These are phyloP conservation scores for Cataglyphis albicans DNA, from an alignment of 2,888 invertebrate genomes.

Conservation along the genomic window DNA sequence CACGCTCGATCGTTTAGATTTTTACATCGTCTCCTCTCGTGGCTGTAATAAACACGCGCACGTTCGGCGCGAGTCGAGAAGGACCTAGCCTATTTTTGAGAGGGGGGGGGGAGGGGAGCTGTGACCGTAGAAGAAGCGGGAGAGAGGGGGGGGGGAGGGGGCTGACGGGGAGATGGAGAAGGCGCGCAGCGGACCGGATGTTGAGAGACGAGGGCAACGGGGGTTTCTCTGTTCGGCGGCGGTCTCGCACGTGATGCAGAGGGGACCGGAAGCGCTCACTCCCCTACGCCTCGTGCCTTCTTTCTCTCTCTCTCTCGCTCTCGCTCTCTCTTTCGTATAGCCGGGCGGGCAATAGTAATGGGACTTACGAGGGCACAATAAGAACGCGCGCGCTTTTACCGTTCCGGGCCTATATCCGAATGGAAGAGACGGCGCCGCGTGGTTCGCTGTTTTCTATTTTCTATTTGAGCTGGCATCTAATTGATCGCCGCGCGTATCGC, in stretches of 20 bases:
- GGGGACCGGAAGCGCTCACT: slow-evolving; percentile 85
- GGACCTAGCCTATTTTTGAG: slow-evolving; percentile 84
- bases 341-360: slow-evolving; percentile 76
- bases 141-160: slow-evolving; percentile 66
- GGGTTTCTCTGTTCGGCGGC: slow-evolving; percentile 81
- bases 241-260: slow-evolving; percentile 86
- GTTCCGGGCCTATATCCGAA: slow-evolving; percentile 52
- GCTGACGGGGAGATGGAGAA: slow-evolving; percentile 68
- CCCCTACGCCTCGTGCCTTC: slow-evolving; percentile 79
- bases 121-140: slow-evolving; percentile 59
- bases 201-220: slow-evolving; percentile 70
- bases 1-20: background rate
- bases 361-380: slow-evolving; percentile 78
- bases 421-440: slow-evolving; percentile 2
- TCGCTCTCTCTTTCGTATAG: slow-evolving; percentile 66
- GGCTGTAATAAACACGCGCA: slow-evolving; percentile 28
- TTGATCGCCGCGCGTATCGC: slow-evolving; percentile 23
- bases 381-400: slow-evolving; percentile 70
- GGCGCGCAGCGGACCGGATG: slow-evolving; percentile 70
- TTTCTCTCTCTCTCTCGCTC: slow-evolving; percentile 64
- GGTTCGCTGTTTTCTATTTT: slow-evolving; percentile 47
- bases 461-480: slow-evolving; percentile 22
- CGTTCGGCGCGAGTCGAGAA: slow-evolving; percentile 66
- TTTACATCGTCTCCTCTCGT: slow-evolving; percentile 7
- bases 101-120: slow-evolving; percentile 65